These are phyloP conservation scores for Pelmatolapia mariae DNA, from an alignment of 2,113 vertebrate genomes.

Conservation along the genomic window DNA sequence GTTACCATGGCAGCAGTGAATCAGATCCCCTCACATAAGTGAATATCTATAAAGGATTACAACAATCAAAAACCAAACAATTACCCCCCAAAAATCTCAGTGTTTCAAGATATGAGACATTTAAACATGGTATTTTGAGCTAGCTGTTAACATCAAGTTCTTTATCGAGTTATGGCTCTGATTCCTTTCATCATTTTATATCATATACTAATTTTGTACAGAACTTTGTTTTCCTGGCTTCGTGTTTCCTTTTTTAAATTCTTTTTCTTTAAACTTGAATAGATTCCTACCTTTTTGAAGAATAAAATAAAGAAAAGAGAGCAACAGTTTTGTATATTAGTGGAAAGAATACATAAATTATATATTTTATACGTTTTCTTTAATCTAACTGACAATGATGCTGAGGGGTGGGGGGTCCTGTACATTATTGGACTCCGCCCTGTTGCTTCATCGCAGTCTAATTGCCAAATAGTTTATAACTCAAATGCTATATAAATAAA, in stretches of 20 bases:
- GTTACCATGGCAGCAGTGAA: slow-evolving; percentile 13
- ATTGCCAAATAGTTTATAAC: not conserved
- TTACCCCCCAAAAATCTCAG: not conserved
- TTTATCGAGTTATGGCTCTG: not conserved
- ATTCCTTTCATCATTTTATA: not conserved
- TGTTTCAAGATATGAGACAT: not conserved
- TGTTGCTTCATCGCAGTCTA: not conserved
- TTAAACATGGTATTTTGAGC: not conserved
- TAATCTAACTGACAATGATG: not conserved
- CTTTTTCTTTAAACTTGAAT: not conserved
- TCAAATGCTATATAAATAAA: not conserved
- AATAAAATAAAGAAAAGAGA: not conserved
- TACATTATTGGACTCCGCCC: accelerated
- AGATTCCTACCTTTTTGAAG: not conserved
- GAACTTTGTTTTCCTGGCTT: not conserved
- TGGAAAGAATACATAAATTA: not conserved
- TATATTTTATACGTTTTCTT: not conserved
- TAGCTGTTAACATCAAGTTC: not conserved
- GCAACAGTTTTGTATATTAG: not conserved
- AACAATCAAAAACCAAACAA: not conserved
- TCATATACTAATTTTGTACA: not conserved
- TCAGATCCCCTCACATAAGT: not conserved
- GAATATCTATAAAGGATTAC: not conserved
- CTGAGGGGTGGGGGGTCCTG: not conserved
- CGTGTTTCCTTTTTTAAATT: not conserved